These are phyloP conservation scores for Thripadectes ignobilis DNA, from an alignment of 2,797 vertebrate species.

Conservation along the genomic window DNA sequence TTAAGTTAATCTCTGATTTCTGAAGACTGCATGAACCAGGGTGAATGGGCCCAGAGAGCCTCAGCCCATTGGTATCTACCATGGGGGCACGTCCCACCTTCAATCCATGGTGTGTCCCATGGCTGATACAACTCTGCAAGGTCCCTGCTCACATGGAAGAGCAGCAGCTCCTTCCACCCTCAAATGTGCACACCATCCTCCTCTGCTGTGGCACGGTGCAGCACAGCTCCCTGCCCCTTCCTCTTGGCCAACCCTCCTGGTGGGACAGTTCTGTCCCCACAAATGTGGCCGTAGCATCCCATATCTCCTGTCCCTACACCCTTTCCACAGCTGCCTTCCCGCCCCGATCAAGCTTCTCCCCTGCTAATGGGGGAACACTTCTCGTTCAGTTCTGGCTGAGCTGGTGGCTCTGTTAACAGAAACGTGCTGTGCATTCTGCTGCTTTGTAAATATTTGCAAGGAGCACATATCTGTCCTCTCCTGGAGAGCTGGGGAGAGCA, in stretches of 20 bases:
- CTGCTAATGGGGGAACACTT: neutral
- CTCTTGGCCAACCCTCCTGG: neutral
- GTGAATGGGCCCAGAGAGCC: neutral
- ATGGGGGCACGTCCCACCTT: rapidly evolving
- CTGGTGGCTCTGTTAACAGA: neutral
- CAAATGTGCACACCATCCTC: rapidly evolving
- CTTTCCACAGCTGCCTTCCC: neutral
- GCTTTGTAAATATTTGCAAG: neutral
- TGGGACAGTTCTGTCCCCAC: neutral
- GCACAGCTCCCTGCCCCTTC: neutral
- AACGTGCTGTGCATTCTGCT: neutral
- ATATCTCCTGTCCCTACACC: neutral
- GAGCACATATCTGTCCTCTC: neutral
- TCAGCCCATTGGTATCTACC: neutral
- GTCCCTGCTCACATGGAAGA: neutral
- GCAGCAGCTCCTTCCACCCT: neutral
- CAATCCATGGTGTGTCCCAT: rapidly evolving
- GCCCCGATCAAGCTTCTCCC: neutral
- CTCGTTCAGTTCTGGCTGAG: neutral
- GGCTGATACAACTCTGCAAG: neutral
- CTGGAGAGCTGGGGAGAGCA: neutral
- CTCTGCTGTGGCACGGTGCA: rapidly evolving
- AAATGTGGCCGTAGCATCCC: neutral
- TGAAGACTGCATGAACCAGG: neutral
- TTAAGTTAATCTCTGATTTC: neutral